Evolutionary conservation across 2,113 vertebrate species (phyloP).

Genomic region (Colistium nudipinnis): DNA sequence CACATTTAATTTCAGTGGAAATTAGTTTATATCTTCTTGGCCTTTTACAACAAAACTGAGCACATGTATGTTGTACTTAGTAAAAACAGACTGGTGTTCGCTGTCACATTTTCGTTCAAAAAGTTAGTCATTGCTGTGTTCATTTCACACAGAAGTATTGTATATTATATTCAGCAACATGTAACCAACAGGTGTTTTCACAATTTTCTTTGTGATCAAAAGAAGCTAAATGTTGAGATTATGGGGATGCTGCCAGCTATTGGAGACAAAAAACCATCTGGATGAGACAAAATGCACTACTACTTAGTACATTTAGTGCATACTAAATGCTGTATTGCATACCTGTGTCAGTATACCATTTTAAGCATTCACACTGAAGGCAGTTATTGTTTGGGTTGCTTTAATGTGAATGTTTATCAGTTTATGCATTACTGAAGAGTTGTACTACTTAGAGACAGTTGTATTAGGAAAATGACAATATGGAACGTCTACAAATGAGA

Average conservation of each 20-base stretch:
- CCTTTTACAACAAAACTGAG: not conserved
- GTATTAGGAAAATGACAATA: conserved; percentile 21
- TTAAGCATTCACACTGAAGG: not conserved
- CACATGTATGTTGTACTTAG: not conserved
- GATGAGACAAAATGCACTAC: too few relatives aligned
- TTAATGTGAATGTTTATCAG: conserved; percentile 2
- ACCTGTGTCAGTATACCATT: not conserved
- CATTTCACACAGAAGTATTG: not conserved
- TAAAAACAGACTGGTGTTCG: not conserved
- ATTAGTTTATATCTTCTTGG: not conserved
- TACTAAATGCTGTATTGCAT: conserved; percentile 30
- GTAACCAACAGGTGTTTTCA: not conserved
- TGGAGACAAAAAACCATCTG: conserved; percentile 1
- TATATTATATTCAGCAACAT: not conserved
- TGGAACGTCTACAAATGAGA: conserved; percentile 5
- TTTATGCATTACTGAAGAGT: conserved; percentile 9
- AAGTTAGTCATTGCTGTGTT: not conserved
- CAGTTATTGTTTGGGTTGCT: not conserved
- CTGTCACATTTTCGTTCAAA: not conserved
- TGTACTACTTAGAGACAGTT: not conserved
- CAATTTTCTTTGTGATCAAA: not conserved
- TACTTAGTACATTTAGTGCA: not conserved
- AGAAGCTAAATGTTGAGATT: not conserved
- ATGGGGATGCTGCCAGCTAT: not conserved
- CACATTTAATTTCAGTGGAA: not conserved